phyloP scores from a whole-genome alignment of 2,797 vertebrate species.

The Rhabdophis nuchalis region DNA sequence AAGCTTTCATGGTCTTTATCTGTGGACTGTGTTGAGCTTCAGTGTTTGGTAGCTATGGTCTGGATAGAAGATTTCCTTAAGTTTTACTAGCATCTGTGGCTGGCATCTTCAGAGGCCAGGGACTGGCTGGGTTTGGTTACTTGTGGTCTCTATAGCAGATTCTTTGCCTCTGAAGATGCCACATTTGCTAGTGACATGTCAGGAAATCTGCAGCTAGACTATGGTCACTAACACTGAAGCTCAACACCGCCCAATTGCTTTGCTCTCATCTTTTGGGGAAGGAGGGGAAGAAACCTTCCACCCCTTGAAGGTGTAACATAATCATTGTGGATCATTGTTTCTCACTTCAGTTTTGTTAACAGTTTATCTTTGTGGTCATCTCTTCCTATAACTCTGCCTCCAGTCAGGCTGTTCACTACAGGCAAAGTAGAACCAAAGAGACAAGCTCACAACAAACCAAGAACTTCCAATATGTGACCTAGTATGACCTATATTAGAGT shows the following conservation, averaged over 20 bases:
- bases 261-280: not conserved
- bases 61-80: not conserved
- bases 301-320: not conserved
- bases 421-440: not conserved
- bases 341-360: not conserved
- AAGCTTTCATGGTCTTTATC: not conserved
- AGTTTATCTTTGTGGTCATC: not conserved
- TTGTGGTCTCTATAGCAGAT: not conserved
- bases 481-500: not conserved
- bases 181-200: not conserved
- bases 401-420: not conserved
- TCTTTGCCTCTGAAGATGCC: not conserved
- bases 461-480: not conserved
- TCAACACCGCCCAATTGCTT: not conserved
- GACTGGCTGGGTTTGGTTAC: not conserved
- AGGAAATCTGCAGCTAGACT: not conserved
- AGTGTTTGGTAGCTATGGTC: not conserved
- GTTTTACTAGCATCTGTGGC: not conserved
- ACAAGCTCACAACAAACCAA: not conserved
- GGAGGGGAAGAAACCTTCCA: not conserved
- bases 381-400: not conserved
- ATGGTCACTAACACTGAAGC: not conserved
- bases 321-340: not conserved
- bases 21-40: not conserved
- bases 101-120: not conserved